These are phyloP conservation scores for Otus sunia DNA, from an alignment of 2,113 vertebrate species.

Conservation along the genomic window DNA sequence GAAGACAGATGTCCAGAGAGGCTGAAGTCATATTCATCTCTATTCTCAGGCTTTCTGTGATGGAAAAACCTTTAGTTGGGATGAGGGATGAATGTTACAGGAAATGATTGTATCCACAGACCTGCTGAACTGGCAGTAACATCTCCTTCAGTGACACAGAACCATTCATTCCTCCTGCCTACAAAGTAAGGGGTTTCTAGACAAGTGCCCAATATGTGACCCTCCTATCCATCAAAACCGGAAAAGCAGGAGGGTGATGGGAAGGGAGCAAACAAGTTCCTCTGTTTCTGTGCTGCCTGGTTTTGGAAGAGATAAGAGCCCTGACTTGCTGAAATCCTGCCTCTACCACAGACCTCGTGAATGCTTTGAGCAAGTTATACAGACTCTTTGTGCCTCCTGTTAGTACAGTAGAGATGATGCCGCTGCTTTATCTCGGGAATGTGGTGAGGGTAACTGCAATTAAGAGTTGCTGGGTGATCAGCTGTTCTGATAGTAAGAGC, in stretches of 20 bases:
- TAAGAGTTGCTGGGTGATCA: background rate
- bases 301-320: background rate
- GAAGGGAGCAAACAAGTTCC: background rate
- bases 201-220: background rate
- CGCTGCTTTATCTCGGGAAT: background rate
- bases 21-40: background rate
- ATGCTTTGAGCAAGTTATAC: background rate
- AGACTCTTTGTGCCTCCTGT: background rate
- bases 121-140: background rate
- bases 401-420: too few species aligned
- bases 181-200: background rate
- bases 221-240: background rate
- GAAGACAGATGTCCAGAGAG: background rate
- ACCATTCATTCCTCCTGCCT: background rate
- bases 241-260: background rate
- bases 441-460: background rate
- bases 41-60: background rate
- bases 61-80: background rate
- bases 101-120: background rate
- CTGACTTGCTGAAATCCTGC: background rate
- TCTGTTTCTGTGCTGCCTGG: background rate
- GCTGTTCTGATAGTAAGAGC: background rate
- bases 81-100: background rate
- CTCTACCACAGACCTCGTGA: background rate
- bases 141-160: background rate